Conservation (phyloP, 1,140 invertebrate genomes). For the Steinernema khuongi region DNA sequence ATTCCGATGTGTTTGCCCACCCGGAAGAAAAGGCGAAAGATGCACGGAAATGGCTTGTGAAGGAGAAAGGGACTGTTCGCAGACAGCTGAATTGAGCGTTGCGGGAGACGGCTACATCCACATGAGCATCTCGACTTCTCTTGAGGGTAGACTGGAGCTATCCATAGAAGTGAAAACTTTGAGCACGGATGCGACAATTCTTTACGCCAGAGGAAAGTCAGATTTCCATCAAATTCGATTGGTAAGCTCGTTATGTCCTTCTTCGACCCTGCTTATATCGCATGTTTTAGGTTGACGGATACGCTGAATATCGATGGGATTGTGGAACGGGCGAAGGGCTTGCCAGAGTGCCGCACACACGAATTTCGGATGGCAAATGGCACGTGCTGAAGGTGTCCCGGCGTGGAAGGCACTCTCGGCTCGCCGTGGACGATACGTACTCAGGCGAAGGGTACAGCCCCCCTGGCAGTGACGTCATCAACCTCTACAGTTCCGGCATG, state of each 20-base stretch:
- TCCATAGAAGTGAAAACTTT: slow-evolving; percentile 76
- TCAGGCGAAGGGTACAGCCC: slow-evolving; percentile 74
- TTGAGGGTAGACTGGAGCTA: slow-evolving; percentile 75
- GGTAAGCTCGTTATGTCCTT: no score
- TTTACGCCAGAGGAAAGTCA: slow-evolving; percentile 67
- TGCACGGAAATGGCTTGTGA: slow-evolving; percentile 61
- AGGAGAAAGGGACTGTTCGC: slow-evolving; percentile 39
- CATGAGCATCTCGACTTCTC: slow-evolving; percentile 68
- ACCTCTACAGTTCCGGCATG: slow-evolving; percentile 76
- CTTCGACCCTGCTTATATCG: no score
- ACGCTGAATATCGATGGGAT: slow-evolving; percentile 80
- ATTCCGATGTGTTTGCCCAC: slow-evolving; percentile 73
- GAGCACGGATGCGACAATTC: slow-evolving; percentile 75
- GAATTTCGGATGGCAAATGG: slow-evolving; percentile 81
- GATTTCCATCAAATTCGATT: slow-evolving; percentile 23
- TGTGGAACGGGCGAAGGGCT: slow-evolving; percentile 83
- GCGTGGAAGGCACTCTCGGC: slow-evolving; percentile 67
- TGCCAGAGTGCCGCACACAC: slow-evolving; percentile 70
- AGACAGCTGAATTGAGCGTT: slow-evolving; percentile 70
- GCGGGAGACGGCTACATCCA: slow-evolving; percentile 77
- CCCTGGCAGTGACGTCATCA: slow-evolving; percentile 75
- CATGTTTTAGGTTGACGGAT: slow-evolving; percentile 63
- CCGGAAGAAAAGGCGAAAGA: slow-evolving; percentile 67
- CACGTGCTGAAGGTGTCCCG: slow-evolving; percentile 77
- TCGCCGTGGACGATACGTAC: slow-evolving; percentile 74